These are phyloP conservation scores for Drosophila kuntzei DNA, from an alignment of 2,888 invertebrate genomes.

Conservation along the genomic window DNA sequence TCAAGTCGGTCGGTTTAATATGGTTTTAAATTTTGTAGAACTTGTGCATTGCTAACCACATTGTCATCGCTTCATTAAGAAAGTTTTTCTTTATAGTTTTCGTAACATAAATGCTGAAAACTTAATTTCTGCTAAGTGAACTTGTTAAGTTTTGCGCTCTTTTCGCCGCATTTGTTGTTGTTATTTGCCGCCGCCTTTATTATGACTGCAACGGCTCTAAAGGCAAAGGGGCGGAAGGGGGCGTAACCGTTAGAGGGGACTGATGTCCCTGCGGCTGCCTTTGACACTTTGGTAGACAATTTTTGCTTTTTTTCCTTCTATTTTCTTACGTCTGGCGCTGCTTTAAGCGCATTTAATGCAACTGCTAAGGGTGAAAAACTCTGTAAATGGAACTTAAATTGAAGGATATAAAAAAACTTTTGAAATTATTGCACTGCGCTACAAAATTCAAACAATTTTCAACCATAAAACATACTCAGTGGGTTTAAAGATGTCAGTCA, in stretches of 20 bases:
- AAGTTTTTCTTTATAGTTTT: constrained; percentile 79
- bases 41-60: constrained; percentile 68
- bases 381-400: constrained; percentile 48
- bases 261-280: constrained; percentile 54
- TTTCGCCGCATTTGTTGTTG: constrained; percentile 33
- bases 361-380: constrained; percentile 23
- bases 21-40: constrained; percentile 33
- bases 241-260: background rate
- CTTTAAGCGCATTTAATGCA: constrained; percentile 69
- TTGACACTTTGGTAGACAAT: constrained; percentile 67
- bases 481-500: no score
- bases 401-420: constrained; percentile 30
- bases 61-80: constrained; percentile 78
- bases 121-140: constrained; percentile 80
- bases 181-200: constrained; percentile 59
- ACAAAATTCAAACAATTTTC: constrained; percentile 9
- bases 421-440: constrained; percentile 28
- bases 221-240: background rate
- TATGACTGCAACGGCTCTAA: constrained; percentile 42
- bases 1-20: background rate
- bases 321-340: constrained; percentile 21
- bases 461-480: background rate
- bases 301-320: constrained; percentile 11
- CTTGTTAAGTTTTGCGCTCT: constrained; percentile 74
- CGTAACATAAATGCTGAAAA: constrained; percentile 78